phyloP scores from a whole-genome alignment of 2,113 vertebrate species.

The Ochotona princeps region DNA sequence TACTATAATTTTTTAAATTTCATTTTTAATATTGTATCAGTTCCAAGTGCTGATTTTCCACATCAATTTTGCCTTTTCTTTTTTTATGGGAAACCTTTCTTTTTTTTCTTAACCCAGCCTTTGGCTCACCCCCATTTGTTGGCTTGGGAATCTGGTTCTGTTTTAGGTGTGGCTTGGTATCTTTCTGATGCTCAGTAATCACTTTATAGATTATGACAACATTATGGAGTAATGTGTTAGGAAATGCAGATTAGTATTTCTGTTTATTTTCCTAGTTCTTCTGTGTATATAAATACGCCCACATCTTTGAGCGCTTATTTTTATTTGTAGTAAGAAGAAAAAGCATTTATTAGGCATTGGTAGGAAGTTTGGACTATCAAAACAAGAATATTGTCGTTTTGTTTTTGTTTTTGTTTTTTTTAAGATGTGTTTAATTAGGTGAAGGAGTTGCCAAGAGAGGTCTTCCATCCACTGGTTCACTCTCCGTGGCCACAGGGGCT shows the following conservation, averaged over 20 bases:
- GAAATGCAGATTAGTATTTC: background rate
- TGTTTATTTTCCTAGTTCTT: conserved; percentile 49
- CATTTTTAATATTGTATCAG: too few relatives aligned
- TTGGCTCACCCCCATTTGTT: background rate
- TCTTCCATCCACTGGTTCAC: too few relatives aligned
- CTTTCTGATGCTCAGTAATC: background rate
- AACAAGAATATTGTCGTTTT: conserved; percentile 3
- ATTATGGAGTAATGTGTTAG: conserved; percentile 35
- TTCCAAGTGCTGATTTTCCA: conserved; percentile 25
- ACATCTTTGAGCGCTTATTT: conserved; percentile 23
- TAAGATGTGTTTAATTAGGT: too few relatives aligned
- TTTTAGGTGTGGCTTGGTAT: conserved; percentile 13
- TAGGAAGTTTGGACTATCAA: conserved; percentile 28
- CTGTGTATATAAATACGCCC: background rate
- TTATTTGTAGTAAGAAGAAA: conserved; percentile 45
- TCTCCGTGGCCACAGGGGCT: too few relatives aligned
- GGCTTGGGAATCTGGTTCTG: background rate
- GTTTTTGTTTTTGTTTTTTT: background rate
- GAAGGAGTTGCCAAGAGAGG: too few relatives aligned
- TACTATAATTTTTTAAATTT: background rate
- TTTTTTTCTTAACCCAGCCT: conserved; percentile 55
- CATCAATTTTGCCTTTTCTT: conserved; percentile 32
- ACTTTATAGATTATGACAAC: conserved; percentile 40
- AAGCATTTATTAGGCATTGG: conserved; percentile 46
- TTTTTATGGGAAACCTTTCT: conserved; percentile 50